phyloP scores from a whole-genome alignment of 2,888 invertebrate species.

The Trimorus sp. region DNA sequence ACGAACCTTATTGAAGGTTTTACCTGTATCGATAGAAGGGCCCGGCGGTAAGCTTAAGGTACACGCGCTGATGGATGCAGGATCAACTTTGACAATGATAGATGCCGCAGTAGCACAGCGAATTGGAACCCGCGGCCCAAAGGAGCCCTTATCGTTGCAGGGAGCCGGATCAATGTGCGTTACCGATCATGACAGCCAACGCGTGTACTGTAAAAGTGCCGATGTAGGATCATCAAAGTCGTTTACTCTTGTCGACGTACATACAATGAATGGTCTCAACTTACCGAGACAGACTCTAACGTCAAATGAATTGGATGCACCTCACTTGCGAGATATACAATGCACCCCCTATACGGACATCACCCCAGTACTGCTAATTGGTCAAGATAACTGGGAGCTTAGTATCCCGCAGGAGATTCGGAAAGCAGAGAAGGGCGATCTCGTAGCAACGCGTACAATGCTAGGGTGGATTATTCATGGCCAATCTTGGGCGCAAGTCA shows the following conservation, averaged over 20 bases:
- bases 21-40: neutral
- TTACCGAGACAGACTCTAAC: too few relatives aligned
- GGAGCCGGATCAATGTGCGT: neutral
- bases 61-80: conserved; percentile 7
- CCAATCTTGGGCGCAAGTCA: too few relatives aligned
- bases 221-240: too few relatives aligned
- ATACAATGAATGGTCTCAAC: too few relatives aligned
- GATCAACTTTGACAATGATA: neutral
- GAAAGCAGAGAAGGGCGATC: neutral
- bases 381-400: conserved; percentile 7
- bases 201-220: too few relatives aligned
- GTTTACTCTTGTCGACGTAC: too few relatives aligned
- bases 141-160: neutral
- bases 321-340: neutral
- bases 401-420: neutral
- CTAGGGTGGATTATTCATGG: too few relatives aligned
- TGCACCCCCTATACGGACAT: neutral
- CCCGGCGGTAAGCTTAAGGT: neutral
- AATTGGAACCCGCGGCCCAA: neutral
- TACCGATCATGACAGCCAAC: neutral
- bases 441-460: neutral
- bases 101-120: neutral
- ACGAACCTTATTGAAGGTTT: neutral
- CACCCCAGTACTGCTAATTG: neutral
- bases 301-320: too few relatives aligned